phyloP scores from a whole-genome alignment of 1,140 invertebrate genomes.

The Euwallacea fornicatus region DNA sequence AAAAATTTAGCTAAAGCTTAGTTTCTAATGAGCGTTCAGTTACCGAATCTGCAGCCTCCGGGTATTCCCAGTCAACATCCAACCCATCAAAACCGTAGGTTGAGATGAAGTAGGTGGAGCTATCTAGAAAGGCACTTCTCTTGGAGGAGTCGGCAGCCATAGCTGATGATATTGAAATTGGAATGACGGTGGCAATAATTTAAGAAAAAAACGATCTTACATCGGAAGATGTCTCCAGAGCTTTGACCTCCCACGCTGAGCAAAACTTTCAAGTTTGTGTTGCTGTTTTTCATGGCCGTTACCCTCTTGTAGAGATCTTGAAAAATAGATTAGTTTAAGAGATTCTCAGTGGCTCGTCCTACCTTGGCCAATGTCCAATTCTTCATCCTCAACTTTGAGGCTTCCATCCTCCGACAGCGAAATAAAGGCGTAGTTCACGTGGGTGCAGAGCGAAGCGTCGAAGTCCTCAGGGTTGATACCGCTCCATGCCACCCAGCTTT shows the following conservation, averaged over 20 bases:
- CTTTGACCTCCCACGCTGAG: slow-evolving; percentile 68
- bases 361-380: slow-evolving; percentile 24
- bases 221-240: neutral
- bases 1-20: neutral
- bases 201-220: neutral
- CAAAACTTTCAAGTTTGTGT: slow-evolving; percentile 65
- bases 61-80: slow-evolving; percentile 39
- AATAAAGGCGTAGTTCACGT: slow-evolving; percentile 71
- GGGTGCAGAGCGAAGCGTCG: slow-evolving; percentile 71
- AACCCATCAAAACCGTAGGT: slow-evolving; percentile 37
- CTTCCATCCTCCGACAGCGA: slow-evolving; percentile 58
- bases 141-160: slow-evolving; percentile 25
- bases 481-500: slow-evolving; percentile 71
- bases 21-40: neutral
- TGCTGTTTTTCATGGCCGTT: slow-evolving; percentile 59
- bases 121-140: slow-evolving; percentile 22
- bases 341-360: neutral
- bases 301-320: slow-evolving; percentile 56
- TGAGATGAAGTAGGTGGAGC: slow-evolving; percentile 20
- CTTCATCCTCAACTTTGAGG: slow-evolving; percentile 63
- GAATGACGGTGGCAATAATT: neutral
- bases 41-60: slow-evolving; percentile 26
- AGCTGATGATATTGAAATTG: neutral
- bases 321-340: neutral
- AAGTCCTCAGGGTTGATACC: slow-evolving; percentile 66